phyloP scores from a whole-genome alignment of 2,888 invertebrate genomes.

The Troides oblongomaculatus region DNA sequence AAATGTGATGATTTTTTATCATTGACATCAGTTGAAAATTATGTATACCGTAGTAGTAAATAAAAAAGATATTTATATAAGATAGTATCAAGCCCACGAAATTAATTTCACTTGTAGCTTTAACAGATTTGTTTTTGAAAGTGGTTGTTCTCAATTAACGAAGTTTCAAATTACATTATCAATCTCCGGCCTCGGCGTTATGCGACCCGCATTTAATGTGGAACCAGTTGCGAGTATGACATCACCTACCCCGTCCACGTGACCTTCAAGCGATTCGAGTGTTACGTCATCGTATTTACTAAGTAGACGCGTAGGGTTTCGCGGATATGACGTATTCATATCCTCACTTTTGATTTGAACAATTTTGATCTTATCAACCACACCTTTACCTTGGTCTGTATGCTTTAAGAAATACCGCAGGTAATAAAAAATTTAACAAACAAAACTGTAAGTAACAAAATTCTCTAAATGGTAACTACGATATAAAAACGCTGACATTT shows the following conservation, averaged over 20 bases:
- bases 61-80: too few species aligned
- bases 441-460: too few species aligned
- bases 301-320: conserved; percentile 14
- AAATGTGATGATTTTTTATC: too few species aligned
- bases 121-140: not conserved
- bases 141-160: not conserved
- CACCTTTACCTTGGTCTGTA: not conserved
- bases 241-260: conserved; percentile 42
- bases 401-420: not conserved
- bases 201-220: conserved; percentile 42
- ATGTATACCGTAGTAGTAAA: too few species aligned
- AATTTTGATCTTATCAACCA: not conserved
- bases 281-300: conserved; percentile 27
- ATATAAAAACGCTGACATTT: too few species aligned
- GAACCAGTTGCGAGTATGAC: conserved; percentile 44
- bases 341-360: not conserved
- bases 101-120: not conserved
- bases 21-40: too few species aligned
- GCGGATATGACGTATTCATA: conserved; percentile 17
- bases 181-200: conserved; percentile 44
- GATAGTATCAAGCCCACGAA: too few species aligned
- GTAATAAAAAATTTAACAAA: too few species aligned
- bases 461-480: too few species aligned
- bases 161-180: conserved; percentile 42
- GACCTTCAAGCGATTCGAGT: conserved; percentile 28